Conservation (phyloP, 2,888 invertebrate species). For the Hetaerina titia region DNA sequence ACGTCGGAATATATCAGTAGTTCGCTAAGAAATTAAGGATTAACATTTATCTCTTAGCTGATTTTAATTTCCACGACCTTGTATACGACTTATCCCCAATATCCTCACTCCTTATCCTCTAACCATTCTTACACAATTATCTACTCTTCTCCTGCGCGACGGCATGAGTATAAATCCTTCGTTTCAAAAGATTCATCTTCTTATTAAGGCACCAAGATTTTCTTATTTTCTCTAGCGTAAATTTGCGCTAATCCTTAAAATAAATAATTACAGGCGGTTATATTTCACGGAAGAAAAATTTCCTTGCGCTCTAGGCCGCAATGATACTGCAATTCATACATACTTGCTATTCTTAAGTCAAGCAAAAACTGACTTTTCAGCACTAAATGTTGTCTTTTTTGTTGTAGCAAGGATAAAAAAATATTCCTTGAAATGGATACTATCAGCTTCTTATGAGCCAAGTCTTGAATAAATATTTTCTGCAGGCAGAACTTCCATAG, state of each 20-base stretch:
- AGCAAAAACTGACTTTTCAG: no score
- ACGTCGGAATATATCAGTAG: conserved; percentile 37
- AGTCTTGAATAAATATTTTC: no score
- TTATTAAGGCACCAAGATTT: neutral
- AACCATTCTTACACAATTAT: neutral
- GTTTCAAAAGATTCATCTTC: neutral
- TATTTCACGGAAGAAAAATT: neutral
- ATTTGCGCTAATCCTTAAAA: neutral
- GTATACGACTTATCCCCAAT: conserved; percentile 50
- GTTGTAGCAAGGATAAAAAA: no score
- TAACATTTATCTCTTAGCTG: conserved; percentile 53
- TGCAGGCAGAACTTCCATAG: no score
- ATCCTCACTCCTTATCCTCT: conserved; percentile 21
- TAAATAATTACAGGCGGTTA: neutral
- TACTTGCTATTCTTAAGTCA: no score
- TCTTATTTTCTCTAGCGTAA: neutral
- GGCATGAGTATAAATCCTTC: neutral
- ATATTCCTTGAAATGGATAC: no score
- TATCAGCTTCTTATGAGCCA: no score
- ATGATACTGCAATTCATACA: neutral
- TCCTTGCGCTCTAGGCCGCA: neutral
- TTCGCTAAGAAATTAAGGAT: conserved; percentile 33
- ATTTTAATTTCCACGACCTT: conserved; percentile 51
- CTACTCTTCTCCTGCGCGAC: neutral
- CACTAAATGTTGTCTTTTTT: no score